phyloP scores from a whole-genome alignment of 2,888 invertebrate genomes.

The Megaustenia siamemsis region DNA sequence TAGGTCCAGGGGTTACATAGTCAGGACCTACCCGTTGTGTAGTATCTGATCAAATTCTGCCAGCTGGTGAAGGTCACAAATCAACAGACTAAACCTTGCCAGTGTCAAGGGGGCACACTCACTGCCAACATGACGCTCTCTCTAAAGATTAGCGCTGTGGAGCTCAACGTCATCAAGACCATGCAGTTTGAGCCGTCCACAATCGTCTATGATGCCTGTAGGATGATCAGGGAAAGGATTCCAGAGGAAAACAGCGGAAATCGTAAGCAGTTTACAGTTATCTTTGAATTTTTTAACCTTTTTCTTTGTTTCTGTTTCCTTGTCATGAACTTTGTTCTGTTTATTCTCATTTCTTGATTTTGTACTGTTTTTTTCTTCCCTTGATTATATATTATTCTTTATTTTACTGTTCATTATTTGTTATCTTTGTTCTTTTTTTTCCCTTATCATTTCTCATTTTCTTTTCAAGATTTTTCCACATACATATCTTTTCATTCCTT shows the following conservation, averaged over 20 bases:
- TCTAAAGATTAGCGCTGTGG: slow-evolving; percentile 81
- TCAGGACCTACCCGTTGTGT: too few species aligned
- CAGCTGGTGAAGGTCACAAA: too few species aligned
- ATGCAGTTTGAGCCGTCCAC: slow-evolving; percentile 98
- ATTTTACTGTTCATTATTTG: too few species aligned
- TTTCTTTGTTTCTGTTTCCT: background rate
- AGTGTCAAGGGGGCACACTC: slow-evolving; percentile 57
- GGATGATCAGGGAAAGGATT: slow-evolving; percentile 96
- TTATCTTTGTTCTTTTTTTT: background rate
- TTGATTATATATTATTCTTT: too few species aligned
- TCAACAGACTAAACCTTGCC: background rate
- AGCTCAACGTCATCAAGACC: slow-evolving; percentile 89
- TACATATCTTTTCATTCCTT: too few species aligned
- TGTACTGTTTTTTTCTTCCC: too few species aligned
- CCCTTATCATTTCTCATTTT: background rate
- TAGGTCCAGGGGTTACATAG: slow-evolving; percentile 21
- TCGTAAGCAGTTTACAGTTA: slow-evolving; percentile 85
- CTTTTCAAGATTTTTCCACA: background rate
- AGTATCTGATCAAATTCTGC: background rate
- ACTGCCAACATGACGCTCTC: slow-evolving; percentile 79
- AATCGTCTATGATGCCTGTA: slow-evolving; percentile 96
- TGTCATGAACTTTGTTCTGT: background rate
- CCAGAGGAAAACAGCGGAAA: slow-evolving; percentile 89
- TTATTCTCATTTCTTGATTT: background rate
- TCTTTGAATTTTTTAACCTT: background rate